Evolutionary conservation across 2,888 invertebrate species (phyloP).

Genomic region (Rosalia funebris): DNA sequence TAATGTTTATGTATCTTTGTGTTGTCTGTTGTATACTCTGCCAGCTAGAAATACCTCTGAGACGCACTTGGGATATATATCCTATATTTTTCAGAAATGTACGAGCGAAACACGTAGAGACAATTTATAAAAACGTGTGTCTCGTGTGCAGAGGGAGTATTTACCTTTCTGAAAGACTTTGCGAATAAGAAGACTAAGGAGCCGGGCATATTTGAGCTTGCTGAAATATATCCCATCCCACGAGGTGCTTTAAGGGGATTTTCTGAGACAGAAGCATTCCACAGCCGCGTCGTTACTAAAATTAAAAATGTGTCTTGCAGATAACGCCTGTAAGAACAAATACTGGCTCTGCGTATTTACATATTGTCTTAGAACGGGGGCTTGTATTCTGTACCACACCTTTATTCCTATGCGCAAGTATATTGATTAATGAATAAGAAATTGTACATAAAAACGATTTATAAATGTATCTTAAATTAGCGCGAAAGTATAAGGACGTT

Average conservation of each 20-base stretch:
- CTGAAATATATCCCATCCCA: conserved; percentile 45
- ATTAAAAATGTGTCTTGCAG: conserved; percentile 40
- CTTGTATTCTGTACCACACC: too few relatives aligned
- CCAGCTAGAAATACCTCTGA: conserved; percentile 43
- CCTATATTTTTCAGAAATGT: conserved; percentile 49
- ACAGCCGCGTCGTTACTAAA: conserved; percentile 39
- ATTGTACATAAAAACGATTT: too few relatives aligned
- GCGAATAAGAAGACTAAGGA: conserved; percentile 44
- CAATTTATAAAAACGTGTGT: conserved; percentile 54
- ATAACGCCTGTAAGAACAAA: conserved; percentile 18
- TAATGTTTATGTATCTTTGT: conserved; percentile 24
- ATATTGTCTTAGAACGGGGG: too few relatives aligned
- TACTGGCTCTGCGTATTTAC: too few relatives aligned
- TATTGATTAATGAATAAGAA: too few relatives aligned
- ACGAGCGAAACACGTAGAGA: conserved; percentile 51
- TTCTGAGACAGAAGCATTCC: conserved; percentile 36
- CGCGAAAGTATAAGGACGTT: too few relatives aligned
- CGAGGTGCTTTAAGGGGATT: conserved; percentile 43
- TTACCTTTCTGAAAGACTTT: conserved; percentile 48
- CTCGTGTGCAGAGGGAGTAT: conserved; percentile 51
- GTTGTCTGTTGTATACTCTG: conserved; percentile 13
- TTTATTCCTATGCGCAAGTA: too few relatives aligned
- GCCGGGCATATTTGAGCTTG: conserved; percentile 45
- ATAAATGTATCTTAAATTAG: too few relatives aligned
- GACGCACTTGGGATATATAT: conserved; percentile 51